These are phyloP conservation scores for Bombyx huttoni DNA, from an alignment of 2,888 invertebrate species.

Conservation along the genomic window DNA sequence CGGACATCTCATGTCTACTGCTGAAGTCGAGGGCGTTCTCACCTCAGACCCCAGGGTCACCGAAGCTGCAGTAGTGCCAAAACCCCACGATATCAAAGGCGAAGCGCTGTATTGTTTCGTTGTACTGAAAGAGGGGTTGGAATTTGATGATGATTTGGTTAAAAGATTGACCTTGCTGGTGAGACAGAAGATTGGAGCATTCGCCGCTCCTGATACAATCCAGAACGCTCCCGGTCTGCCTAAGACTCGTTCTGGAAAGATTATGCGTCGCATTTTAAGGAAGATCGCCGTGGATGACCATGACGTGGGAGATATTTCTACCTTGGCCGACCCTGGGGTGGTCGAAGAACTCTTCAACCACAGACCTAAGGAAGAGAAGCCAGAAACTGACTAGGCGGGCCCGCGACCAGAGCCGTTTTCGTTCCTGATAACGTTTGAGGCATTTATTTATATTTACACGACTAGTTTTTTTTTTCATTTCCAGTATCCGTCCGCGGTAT, in stretches of 20 bases:
- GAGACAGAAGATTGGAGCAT: conserved; percentile 93
- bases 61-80: conserved; percentile 97
- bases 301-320: conserved; percentile 94
- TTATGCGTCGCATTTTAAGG: conserved; percentile 94
- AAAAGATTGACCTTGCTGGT: conserved; percentile 84
- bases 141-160: conserved; percentile 79
- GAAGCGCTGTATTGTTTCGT: conserved; percentile 98
- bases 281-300: conserved; percentile 92
- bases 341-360: conserved; percentile 85
- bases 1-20: conserved; percentile 97
- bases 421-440: conserved; percentile 1
- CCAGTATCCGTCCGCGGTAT: conserved; percentile 1
- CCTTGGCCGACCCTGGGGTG: conserved; percentile 92
- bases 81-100: conserved; percentile 95
- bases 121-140: conserved; percentile 84
- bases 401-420: background rate
- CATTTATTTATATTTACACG: background rate
- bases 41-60: conserved; percentile 84
- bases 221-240: conserved; percentile 95
- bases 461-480: conserved; percentile 1
- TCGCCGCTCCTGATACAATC: conserved; percentile 94
- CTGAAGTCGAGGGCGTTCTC: conserved; percentile 90
- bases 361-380: conserved; percentile 57
- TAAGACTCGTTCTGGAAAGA: conserved; percentile 97
- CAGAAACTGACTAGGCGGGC: background rate